phyloP scores from a whole-genome alignment of 2,888 invertebrate genomes.

The Netelia fuscicornis region DNA sequence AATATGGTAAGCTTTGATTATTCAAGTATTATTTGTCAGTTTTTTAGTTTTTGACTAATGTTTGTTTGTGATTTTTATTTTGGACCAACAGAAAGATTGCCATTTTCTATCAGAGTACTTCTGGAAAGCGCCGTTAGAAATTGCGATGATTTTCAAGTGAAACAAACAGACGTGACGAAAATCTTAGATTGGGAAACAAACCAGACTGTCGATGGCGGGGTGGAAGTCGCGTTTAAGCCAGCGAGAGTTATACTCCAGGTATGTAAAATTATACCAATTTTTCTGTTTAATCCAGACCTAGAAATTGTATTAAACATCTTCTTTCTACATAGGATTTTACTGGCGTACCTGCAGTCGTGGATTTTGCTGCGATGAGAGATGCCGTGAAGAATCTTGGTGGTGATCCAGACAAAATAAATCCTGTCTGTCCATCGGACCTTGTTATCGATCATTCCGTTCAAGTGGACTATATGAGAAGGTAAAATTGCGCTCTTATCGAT shows the following conservation, averaged over 20 bases:
- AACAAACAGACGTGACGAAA: slow-evolving; percentile 93
- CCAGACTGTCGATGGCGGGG: slow-evolving; percentile 89
- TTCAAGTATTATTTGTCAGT: slow-evolving; percentile 58
- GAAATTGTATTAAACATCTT: neutral
- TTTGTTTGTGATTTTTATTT: slow-evolving; percentile 6
- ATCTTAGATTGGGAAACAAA: slow-evolving; percentile 95
- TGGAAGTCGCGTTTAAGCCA: slow-evolving; percentile 98
- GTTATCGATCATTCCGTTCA: slow-evolving; percentile 99
- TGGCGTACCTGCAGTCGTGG: slow-evolving; percentile 99
- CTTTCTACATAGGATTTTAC: slow-evolving; percentile 91
- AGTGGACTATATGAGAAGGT: slow-evolving; percentile 95
- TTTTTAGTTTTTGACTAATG: slow-evolving; percentile 23
- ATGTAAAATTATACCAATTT: slow-evolving; percentile 1
- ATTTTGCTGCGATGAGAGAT: slow-evolving; percentile 99
- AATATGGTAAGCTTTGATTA: slow-evolving; percentile 90
- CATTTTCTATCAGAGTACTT: slow-evolving; percentile 96
- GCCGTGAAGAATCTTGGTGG: slow-evolving; percentile 95
- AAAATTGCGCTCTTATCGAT: slow-evolving; percentile 63
- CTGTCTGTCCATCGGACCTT: slow-evolving; percentile 98
- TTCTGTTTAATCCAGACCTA: neutral
- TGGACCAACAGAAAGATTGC: slow-evolving; percentile 89
- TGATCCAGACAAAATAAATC: slow-evolving; percentile 97
- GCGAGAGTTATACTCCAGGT: slow-evolving; percentile 97
- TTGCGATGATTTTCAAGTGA: slow-evolving; percentile 97
- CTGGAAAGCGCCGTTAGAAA: slow-evolving; percentile 98